Evolutionary conservation across 2,113 vertebrate genomes (phyloP), one percentile per base, ranked within the genome.

Genomic region (Carlito syrichta): DNA sequence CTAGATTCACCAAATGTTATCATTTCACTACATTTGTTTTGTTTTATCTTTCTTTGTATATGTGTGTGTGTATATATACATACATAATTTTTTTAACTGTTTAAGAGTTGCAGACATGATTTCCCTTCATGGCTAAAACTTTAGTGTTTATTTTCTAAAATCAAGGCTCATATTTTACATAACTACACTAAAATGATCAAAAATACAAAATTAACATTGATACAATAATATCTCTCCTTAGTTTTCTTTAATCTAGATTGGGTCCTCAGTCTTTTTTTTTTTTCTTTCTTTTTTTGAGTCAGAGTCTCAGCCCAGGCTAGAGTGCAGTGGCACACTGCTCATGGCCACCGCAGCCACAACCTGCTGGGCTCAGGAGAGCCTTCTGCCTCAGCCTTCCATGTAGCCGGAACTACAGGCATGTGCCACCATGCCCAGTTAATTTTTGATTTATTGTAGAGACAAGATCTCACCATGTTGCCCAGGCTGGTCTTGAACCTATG

Each of bases 201-300:
- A 91, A 90, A 85, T 81, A 92, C 85, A 73, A 88, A 54, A 82
- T 95, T 91, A 91, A 68, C 58, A 73, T n/a, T 84, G 48, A 74
- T 81, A 87, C 1, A 92, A 3, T 91, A 79, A 83, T 91, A 40
- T 81, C 58, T 93, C 12, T 94, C 52, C 23, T 85, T 87, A 89
- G 81, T 92, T 94, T 92, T 71, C 79, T 84, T 86, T 84, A 90
- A 90, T 77, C 63, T 98, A 35, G 38, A 93, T 86, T 38, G 96
- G 71, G 91, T 91, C 60, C 19, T 96, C 40, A 88, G 10, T 94
- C 60, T 96, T 76, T 85, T 83, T 97, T 74, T 94, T 54, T 45
- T 82, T n/a, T n/a, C n/a, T n/a, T n/a, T n/a, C n/a, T n/a, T n/a
- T n/a, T n/a, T n/a, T n/a, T n/a, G n/a, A n/a, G n/a, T n/a, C n/a